phyloP scores from a whole-genome alignment of 64 coral and sea anemone genomes.

The Acropora tenuis region DNA sequence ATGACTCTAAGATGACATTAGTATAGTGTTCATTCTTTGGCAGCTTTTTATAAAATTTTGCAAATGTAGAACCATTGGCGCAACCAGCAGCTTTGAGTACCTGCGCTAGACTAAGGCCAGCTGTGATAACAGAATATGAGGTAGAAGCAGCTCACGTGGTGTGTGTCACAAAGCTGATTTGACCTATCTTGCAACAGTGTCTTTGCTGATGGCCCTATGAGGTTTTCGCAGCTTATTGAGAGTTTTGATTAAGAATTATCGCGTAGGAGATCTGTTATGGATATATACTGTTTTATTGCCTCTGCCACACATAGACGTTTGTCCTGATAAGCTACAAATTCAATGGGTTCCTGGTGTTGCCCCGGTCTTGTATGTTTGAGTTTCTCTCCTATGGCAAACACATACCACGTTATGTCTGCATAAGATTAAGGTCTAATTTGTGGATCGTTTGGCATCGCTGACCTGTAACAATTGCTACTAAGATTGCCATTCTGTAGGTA shows the following conservation, averaged over 20 bases:
- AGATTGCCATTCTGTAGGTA: not conserved
- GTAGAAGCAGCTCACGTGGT: not conserved
- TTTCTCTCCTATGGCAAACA: not conserved
- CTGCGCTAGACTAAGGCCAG: slow-evolving; percentile 2
- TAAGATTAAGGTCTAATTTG: slow-evolving; percentile 26
- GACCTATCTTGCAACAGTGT: not conserved
- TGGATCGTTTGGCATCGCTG: slow-evolving; percentile 47
- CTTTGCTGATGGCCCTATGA: not conserved
- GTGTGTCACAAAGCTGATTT: not conserved
- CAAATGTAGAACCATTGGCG: not conserved
- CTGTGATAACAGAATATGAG: not conserved
- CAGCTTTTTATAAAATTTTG: not conserved
- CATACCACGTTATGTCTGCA: not conserved
- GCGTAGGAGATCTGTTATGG: not conserved
- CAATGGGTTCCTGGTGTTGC: slow-evolving; percentile 25
- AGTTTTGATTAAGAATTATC: slow-evolving; percentile 1
- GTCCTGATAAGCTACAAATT: slow-evolving; percentile 40
- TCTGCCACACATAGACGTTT: slow-evolving; percentile 30
- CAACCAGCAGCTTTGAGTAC: slow-evolving; percentile 22
- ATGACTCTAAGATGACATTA: not conserved
- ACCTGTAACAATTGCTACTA: slow-evolving; percentile 27
- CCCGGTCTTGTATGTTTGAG: slow-evolving; percentile 14
- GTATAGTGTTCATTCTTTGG: not conserved
- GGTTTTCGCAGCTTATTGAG: not conserved
- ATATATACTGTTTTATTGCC: not conserved